Conservation (phyloP, 2,797 vertebrate species). For the Nyctalus aviator region DNA sequence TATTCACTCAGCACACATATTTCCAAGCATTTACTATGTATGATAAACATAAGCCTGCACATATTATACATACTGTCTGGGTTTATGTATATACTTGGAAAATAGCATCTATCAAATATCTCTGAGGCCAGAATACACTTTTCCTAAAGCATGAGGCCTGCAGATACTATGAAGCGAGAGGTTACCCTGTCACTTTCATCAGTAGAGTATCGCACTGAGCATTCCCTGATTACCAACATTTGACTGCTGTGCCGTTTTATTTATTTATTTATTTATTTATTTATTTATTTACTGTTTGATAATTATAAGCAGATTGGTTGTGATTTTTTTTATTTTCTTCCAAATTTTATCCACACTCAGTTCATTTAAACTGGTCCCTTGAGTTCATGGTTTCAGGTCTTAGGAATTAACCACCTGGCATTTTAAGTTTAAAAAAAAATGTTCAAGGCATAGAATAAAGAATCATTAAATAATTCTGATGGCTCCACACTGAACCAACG, state of each 20-base stretch:
- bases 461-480: background rate
- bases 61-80: background rate
- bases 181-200: background rate
- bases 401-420: background rate
- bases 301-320: background rate
- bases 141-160: background rate
- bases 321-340: background rate
- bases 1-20: background rate
- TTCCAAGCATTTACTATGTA: background rate
- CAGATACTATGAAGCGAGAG: background rate
- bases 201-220: background rate
- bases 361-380: background rate
- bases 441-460: background rate
- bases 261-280: background rate
- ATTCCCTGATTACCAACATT: background rate
- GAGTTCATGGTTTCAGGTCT: background rate
- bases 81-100: background rate
- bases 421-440: conserved; percentile 1
- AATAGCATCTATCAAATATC: background rate
- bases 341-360: background rate
- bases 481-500: background rate
- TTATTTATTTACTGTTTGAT: background rate
- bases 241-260: background rate
- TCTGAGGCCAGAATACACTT: background rate
- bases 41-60: background rate